phyloP scores from a whole-genome alignment of 1,140 invertebrate genomes.

The Saxidomus purpurata region DNA sequence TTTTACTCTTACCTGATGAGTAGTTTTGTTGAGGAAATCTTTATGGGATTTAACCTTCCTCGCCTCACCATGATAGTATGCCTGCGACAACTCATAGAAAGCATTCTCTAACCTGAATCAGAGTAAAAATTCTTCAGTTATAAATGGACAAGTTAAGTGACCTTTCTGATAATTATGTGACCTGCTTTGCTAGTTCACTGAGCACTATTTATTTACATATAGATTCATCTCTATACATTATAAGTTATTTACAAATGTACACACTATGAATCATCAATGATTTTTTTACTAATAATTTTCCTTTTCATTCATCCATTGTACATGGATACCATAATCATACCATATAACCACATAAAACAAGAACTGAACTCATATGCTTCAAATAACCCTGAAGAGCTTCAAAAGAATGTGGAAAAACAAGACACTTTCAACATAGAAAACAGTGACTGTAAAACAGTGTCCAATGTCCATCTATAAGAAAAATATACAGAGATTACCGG shows the following conservation, averaged over 20 bases:
- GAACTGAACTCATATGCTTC: slow-evolving; percentile 93
- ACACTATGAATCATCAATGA: no score
- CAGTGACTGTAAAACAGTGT: slow-evolving; percentile 91
- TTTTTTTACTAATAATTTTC: no score
- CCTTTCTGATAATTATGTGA: no score
- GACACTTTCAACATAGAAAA: slow-evolving; percentile 91
- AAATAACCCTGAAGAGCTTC: slow-evolving; percentile 92
- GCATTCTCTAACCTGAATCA: slow-evolving; percentile 92
- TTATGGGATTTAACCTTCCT: slow-evolving; percentile 94
- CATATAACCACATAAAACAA: no score
- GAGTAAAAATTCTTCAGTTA: neutral
- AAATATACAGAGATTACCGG: slow-evolving; percentile 98
- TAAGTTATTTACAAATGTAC: no score
- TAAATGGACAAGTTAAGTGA: neutral
- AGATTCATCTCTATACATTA: no score
- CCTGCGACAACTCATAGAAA: slow-evolving; percentile 96
- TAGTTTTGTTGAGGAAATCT: slow-evolving; percentile 96
- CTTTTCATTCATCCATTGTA: no score
- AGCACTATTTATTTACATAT: no score
- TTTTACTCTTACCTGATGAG: slow-evolving; percentile 93
- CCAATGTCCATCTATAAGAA: slow-evolving; percentile 96
- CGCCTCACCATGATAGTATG: slow-evolving; percentile 96
- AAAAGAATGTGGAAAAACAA: slow-evolving; percentile 90
- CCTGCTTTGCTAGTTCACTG: no score
- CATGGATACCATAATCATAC: no score